Percentiles rank a stretch among this genome's conserved stretches.
phyloP scores from a whole-genome alignment of 2,888 invertebrate species.

The Acleris cristana region DNA sequence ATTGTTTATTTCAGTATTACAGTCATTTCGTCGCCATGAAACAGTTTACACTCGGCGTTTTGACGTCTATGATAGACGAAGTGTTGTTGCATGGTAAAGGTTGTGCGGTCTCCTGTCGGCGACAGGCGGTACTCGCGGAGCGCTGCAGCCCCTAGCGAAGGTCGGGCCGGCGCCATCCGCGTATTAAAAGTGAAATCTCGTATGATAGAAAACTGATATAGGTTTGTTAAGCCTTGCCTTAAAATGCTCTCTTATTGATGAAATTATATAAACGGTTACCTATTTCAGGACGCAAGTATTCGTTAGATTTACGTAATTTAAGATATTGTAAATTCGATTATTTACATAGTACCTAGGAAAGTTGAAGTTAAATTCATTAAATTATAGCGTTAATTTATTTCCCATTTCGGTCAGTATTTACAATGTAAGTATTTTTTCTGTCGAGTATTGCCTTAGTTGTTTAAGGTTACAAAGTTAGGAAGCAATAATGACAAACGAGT shows the following conservation, averaged over 20 bases:
- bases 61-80: neutral
- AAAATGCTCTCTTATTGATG: slow-evolving; percentile 81
- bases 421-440: slow-evolving; percentile 78
- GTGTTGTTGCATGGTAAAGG: neutral
- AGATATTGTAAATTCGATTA: slow-evolving; percentile 76
- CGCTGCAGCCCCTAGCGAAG: too few relatives aligned
- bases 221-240: slow-evolving; percentile 72
- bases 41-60: neutral
- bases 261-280: slow-evolving; percentile 82
- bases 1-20: slow-evolving; percentile 13
- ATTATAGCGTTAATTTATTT: slow-evolving; percentile 79
- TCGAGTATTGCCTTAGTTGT: slow-evolving; percentile 64
- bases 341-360: slow-evolving; percentile 62
- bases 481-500: slow-evolving; percentile 52
- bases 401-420: slow-evolving; percentile 83
- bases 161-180: slow-evolving; percentile 36
- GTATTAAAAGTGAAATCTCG: slow-evolving; percentile 50
- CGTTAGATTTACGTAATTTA: slow-evolving; percentile 69
- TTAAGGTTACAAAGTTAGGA: slow-evolving; percentile 61
- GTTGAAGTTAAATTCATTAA: slow-evolving; percentile 63
- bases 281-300: slow-evolving; percentile 81
- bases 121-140: neutral
- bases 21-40: neutral
- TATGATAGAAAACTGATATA: slow-evolving; percentile 45
- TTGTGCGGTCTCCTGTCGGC: neutral